Evolutionary conservation across 2,888 invertebrate genomes (phyloP).

Genomic region (Rhagium mordax): DNA sequence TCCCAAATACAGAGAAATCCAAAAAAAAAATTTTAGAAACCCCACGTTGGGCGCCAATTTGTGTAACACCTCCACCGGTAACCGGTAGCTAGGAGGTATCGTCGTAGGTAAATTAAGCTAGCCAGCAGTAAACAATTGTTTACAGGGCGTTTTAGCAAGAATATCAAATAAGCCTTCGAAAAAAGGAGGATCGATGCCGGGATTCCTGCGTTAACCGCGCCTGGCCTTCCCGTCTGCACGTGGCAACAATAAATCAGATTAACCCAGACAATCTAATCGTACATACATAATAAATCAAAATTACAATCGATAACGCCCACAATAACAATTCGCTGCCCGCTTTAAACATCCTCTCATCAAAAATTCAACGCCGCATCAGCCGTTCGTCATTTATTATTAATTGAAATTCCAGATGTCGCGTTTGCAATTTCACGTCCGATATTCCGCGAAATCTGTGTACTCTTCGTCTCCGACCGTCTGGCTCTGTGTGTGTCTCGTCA

Average conservation of each 20-base stretch:
- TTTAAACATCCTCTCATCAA: not conserved
- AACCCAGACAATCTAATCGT: not conserved
- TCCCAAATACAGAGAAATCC: too few species aligned
- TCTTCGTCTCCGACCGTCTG: slow-evolving; percentile 20
- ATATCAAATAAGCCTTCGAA: too few species aligned
- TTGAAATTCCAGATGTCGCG: slow-evolving; percentile 1
- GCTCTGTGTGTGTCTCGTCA: not conserved
- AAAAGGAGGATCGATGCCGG: too few species aligned
- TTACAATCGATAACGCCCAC: not conserved
- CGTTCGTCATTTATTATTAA: not conserved
- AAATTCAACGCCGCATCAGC: not conserved
- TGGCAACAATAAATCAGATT: not conserved
- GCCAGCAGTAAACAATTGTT: too few species aligned
- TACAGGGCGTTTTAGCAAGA: too few species aligned
- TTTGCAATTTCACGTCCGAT: slow-evolving; percentile 10
- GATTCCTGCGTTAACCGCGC: too few species aligned
- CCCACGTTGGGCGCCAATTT: too few species aligned
- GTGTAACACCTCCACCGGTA: too few species aligned
- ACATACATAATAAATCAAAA: not conserved
- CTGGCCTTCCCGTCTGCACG: not conserved
- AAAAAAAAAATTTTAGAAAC: too few species aligned
- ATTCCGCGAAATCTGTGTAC: slow-evolving; percentile 10
- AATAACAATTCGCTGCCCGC: not conserved
- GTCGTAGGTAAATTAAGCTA: too few species aligned
- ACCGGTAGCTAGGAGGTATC: too few species aligned